Base-by-base conservation (phyloP, 2,888 invertebrate genomes). In the Endotricha flammealis region DNA sequence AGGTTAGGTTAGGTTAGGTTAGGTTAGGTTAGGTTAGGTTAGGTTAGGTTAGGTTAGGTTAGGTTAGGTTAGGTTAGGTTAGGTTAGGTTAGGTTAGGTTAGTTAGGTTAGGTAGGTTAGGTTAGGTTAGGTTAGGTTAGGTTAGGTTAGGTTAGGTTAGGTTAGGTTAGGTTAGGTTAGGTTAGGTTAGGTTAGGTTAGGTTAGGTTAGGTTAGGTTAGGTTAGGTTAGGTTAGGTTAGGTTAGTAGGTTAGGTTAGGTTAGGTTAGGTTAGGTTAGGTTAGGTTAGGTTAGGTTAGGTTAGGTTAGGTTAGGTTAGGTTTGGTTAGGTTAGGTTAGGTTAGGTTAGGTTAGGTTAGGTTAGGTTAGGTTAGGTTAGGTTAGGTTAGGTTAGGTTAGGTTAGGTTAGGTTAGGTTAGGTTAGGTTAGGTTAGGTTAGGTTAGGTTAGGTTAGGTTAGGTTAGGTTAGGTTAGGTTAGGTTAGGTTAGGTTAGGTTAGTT, bases 51-150 rank as follows among this genome's bases (percentile, higher is more conserved):
- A 40, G 45, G 45, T 45, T 45, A 42, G 44, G 50, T 48, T 47
- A 48, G 48, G 48, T 48, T 50, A 50, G 50, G 50, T 50, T 50
- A 50, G 53, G 53, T 53, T 53, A 44, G 48, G 48, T 47, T 47
- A 48, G 50, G 48, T 49, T 45, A 44, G 47, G 46, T 46, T 24
- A 24, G 24, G 24, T 24, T 24, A 24, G 24, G 24, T 24, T 48
- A 44, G 46, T 45, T 48, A 46, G 45, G 46, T n/a, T n/a, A n/a
- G n/a, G n/a, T n/a, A n/a, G n/a, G n/a, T n/a, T n/a, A n/a, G n/a
- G n/a, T n/a, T n/a, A n/a, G n/a, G 49, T 45, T 46, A 44, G 46
- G 43, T 44, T 44, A 44, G 45, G 43, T 43, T 41, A 38, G 38
- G 39, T 36, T 36, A 32, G 40, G 45, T 47, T 41, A 39, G 42